phyloP scores from a whole-genome alignment of 1,140 invertebrate genomes.

The Lordiphosa stackelbergi region DNA sequence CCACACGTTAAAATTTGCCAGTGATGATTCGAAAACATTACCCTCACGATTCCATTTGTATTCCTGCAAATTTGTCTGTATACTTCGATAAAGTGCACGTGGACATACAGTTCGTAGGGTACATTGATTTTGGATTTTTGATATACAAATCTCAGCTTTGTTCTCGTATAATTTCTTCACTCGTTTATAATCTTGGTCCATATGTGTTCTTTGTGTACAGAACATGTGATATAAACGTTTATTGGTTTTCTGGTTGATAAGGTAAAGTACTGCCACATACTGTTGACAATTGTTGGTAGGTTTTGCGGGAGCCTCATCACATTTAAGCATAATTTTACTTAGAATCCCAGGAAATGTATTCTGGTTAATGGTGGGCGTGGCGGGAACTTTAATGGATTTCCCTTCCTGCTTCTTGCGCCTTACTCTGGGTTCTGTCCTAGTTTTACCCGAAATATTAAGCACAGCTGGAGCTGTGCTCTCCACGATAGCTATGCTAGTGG shows the following conservation, averaged over 20 bases:
- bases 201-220: background rate
- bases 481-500: too few species aligned
- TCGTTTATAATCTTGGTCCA: conserved; percentile 2
- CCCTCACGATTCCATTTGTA: conserved; percentile 23
- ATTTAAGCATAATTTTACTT: conserved; percentile 14
- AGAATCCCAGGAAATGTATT: conserved; percentile 16
- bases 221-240: conserved; percentile 29
- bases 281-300: too few species aligned
- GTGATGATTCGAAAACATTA: conserved; percentile 18
- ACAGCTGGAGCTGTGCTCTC: background rate
- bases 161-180: conserved; percentile 10
- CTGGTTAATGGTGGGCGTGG: background rate
- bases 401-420: background rate
- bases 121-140: conserved; percentile 1
- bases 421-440: background rate
- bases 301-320: too few species aligned
- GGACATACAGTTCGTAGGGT: conserved; percentile 17
- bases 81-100: background rate
- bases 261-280: too few species aligned
- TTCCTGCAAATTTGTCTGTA: conserved; percentile 10
- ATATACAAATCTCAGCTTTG: conserved; percentile 4
- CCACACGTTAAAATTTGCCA: background rate
- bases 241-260: too few species aligned
- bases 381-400: background rate
- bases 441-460: conserved; percentile 14